Evolutionary conservation across 2,888 invertebrate species (phyloP), one percentile per base, ranked within the genome.

Genomic region (Epistrophella euchroma): DNA sequence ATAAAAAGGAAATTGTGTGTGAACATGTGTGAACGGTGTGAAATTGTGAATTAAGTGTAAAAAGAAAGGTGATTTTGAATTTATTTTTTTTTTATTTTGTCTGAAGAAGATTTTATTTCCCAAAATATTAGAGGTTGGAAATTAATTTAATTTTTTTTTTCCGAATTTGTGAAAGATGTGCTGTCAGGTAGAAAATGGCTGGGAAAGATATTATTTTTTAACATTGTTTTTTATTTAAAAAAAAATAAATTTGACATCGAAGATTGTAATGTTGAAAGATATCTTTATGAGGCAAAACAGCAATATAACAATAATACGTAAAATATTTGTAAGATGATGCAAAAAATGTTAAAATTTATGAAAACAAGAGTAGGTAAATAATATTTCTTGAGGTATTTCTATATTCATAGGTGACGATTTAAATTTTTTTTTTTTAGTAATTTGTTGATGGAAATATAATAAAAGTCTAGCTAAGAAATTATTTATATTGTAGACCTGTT

Each of bases 11-110:
- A 55, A 50, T 40, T 19, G 37, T 70, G 86, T 82, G 71, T 86
- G 58, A 78, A 82, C 86, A 82, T 78, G 73, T 66, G 74, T 71
- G 77, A 74, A 78, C 68, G 2, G 66, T 74, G 58, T 71, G 77
- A 74, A 81, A 55, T 71, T 74, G 58, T 71, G 77, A 74, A 81
- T 60, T 77, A 47, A 76, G 43, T 32, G 43, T 32, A 40, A 45
- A 47, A 32, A 52, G 52, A 55, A 64, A 55, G 58, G 45, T 37
- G 62, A 35, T 43, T 19, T 35, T 55, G 7, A 19, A 32, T 43
- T 62, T 45, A 40, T 40, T 37, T 32, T 32, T 9, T 45, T 37
- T 37, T 37, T 4, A 10, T 17, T 43, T 11, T 17, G 28, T 40
- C 11, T 50, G 17, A 40, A 25, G 17, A 64, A 4, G 9, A 25